phyloP scores from a whole-genome alignment of 2,113 vertebrate species.

The Petrocephalus zakoni region DNA sequence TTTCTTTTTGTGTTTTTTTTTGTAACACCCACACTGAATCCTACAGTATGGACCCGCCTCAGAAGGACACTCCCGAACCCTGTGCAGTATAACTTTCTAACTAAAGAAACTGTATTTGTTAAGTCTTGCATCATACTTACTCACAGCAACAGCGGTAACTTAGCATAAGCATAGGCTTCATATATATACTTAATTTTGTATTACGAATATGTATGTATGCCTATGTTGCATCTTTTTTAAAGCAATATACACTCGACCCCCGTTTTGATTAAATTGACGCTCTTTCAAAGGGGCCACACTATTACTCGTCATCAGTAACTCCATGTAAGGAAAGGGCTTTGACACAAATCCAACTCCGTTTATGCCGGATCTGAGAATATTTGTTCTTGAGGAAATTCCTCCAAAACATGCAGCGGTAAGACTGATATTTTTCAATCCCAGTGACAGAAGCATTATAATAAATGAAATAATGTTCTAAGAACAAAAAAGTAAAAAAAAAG shows the following conservation, averaged over 20 bases:
- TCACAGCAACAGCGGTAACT: slow-evolving; percentile 66
- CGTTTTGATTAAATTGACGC: slow-evolving; percentile 34
- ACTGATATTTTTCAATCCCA: neutral
- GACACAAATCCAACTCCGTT: neutral
- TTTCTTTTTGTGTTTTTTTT: slow-evolving; percentile 36
- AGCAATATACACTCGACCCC: slow-evolving; percentile 62
- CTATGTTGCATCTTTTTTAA: slow-evolving; percentile 53
- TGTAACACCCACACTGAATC: slow-evolving; percentile 48
- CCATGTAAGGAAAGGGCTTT: slow-evolving; percentile 59
- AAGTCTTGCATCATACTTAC: slow-evolving; percentile 79
- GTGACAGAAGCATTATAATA: neutral
- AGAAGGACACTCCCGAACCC: slow-evolving; percentile 71
- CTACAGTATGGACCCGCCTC: slow-evolving; percentile 77
- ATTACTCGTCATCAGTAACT: slow-evolving; percentile 38
- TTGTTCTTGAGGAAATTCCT: neutral
- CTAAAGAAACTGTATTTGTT: slow-evolving; percentile 68
- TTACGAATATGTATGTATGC: slow-evolving; percentile 65
- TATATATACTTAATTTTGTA: slow-evolving; percentile 66
- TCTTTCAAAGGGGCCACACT: slow-evolving; percentile 34
- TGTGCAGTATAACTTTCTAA: slow-evolving; percentile 74
- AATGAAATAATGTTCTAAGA: slow-evolving; percentile 9
- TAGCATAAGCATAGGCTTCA: slow-evolving; percentile 55
- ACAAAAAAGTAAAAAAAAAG: slow-evolving; percentile 35
- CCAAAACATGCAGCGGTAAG: neutral
- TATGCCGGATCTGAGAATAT: neutral